Conservation (phyloP, 2,113 vertebrate genomes). For the Ammodramus savannarum region DNA sequence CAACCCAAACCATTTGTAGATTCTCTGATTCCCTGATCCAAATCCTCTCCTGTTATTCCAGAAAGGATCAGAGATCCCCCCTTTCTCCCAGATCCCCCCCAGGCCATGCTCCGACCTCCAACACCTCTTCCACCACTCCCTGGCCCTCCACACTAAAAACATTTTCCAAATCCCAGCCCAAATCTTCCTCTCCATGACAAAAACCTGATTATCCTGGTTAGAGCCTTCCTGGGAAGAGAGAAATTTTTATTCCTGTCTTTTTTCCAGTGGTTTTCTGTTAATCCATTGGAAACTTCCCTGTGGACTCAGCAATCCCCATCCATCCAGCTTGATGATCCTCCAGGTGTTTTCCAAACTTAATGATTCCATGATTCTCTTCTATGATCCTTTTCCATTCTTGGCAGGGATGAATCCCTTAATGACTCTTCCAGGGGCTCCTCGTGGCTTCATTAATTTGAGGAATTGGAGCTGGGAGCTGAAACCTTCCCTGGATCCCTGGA, state of each 20-base stretch:
- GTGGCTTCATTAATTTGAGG: neutral
- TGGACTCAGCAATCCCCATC: neutral
- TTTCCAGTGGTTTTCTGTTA: neutral
- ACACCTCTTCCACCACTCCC: neutral
- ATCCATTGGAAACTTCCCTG: neutral
- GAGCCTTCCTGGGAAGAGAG: fast-evolving
- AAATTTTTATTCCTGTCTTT: neutral
- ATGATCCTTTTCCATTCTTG: fast-evolving
- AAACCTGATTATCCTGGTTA: neutral
- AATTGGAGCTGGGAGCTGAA: neutral
- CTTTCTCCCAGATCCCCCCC: neutral
- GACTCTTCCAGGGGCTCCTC: neutral
- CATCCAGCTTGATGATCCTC: neutral
- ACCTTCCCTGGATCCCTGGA: neutral
- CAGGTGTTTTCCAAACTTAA: neutral
- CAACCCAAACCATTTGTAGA: neutral
- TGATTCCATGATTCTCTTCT: neutral
- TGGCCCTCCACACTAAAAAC: neutral
- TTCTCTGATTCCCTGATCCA: neutral
- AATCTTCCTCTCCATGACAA: neutral
- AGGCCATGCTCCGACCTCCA: neutral
- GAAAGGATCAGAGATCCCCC: neutral
- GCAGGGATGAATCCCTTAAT: neutral
- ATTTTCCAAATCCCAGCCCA: neutral
- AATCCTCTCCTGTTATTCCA: too few species aligned